phyloP scores from a whole-genome alignment of 2,797 vertebrate species.

The Malacoraja senta region DNA sequence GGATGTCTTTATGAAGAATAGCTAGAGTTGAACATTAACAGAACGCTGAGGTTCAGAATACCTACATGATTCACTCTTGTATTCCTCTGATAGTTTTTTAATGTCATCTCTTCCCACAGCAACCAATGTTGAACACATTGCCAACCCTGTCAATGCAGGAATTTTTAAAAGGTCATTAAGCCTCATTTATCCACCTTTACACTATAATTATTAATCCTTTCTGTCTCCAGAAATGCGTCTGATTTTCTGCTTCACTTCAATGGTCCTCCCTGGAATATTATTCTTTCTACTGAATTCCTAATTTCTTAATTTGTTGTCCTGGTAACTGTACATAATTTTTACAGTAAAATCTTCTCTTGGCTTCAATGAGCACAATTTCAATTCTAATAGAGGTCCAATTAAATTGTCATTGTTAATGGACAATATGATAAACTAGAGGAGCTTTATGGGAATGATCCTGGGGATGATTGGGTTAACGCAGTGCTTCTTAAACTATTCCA shows the following conservation, averaged over 20 bases:
- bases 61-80: neutral
- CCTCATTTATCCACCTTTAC: neutral
- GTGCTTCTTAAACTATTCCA: no score
- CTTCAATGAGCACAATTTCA: neutral
- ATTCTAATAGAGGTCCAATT: neutral
- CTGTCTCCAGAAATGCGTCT: neutral
- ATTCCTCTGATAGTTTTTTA: neutral
- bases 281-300: slow-evolving; percentile 5
- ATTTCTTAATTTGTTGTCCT: neutral
- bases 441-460: no score
- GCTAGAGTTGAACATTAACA: neutral
- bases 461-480: no score
- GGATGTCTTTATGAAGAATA: neutral
- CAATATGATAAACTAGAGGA: no score
- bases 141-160: neutral
- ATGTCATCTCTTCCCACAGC: neutral
- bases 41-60: neutral
- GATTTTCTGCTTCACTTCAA: slow-evolving; percentile 5
- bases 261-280: neutral
- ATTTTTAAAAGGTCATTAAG: neutral
- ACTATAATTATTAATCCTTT: neutral
- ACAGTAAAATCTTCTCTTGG: neutral
- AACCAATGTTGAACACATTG: neutral
- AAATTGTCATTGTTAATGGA: neutral
- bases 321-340: neutral